Evolutionary conservation across 2,113 vertebrate genomes (phyloP), one percentile per base, ranked within the genome.

Genomic region (Chaenogobius annularis): DNA sequence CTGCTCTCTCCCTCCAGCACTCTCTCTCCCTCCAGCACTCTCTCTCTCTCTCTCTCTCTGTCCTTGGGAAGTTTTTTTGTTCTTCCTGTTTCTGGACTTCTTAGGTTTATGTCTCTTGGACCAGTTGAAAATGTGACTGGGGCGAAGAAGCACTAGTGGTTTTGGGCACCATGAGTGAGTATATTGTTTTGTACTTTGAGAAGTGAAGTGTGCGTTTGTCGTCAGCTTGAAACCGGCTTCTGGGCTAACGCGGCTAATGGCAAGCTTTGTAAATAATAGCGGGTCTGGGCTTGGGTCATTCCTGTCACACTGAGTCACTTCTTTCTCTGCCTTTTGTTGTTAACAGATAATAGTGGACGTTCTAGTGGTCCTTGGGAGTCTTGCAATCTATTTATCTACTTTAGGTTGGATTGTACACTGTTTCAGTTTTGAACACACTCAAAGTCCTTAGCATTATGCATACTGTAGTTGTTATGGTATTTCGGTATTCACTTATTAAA

Each of bases 81-180:
- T 77, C 77, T 86, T 76, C 67, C 79, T 68, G 65, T 85, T 66
- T 75, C 74, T 66, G 72, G 13, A 74, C 77, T 77, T 70, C 23
- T 68, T 65, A 59, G 59, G 64, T 83, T 75, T n/a, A 43, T 58
- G 13, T 88, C 22, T 70, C 63, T 74, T 37, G 50, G 83, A 79
- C 67, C 50, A 73, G 85, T 83, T 76, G 88, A 91, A 88, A 82
- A 86, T 84, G 91, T 90, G 86, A 84, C 70, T 72, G 72, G 83
- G 80, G 78, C 81, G 82, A 77, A 70, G 75, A 63, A 72, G 15
- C 73, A 72, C 72, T 40, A 73, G 72, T 75, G 78, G 66, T 85
- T 77, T 64, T 79, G 55, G 87, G 83, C 88, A 93, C 85, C 85
- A 94, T 88, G 91, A 91, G 80, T 94, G 88, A 90, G 88, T 92